phyloP scores from a whole-genome alignment of 2,113 vertebrate species.

The Megaceryle torquata region DNA sequence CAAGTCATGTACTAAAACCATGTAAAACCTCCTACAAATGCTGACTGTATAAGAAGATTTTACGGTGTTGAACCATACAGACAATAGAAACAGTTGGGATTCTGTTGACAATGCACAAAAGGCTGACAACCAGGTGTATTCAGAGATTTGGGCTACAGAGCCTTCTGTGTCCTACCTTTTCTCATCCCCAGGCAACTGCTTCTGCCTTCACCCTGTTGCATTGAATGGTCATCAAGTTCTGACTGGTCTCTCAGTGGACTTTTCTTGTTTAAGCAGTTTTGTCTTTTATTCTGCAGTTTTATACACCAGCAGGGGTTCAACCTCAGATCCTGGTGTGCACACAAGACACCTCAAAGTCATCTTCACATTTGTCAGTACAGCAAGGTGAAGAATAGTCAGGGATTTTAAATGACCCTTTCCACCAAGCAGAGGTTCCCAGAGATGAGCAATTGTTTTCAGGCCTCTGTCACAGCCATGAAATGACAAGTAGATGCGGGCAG shows the following conservation, averaged over 20 bases:
- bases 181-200: background rate
- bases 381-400: background rate
- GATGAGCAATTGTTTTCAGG: background rate
- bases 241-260: background rate
- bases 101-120: background rate
- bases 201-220: background rate
- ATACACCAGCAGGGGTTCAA: background rate
- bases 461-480: background rate
- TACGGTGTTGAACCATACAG: background rate
- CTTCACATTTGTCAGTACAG: background rate
- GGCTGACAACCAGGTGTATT: background rate
- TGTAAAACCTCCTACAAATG: background rate
- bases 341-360: background rate
- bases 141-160: background rate
- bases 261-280: background rate
- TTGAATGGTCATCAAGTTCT: background rate
- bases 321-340: background rate
- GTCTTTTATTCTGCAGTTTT: background rate
- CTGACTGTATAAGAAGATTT: background rate
- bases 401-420: background rate
- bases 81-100: background rate
- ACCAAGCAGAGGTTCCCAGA: background rate
- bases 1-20: fast-evolving
- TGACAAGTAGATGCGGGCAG: background rate
- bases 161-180: background rate